Evolutionary conservation across 2,113 vertebrate genomes (phyloP).

Genomic region (Varanus salvator): DNA sequence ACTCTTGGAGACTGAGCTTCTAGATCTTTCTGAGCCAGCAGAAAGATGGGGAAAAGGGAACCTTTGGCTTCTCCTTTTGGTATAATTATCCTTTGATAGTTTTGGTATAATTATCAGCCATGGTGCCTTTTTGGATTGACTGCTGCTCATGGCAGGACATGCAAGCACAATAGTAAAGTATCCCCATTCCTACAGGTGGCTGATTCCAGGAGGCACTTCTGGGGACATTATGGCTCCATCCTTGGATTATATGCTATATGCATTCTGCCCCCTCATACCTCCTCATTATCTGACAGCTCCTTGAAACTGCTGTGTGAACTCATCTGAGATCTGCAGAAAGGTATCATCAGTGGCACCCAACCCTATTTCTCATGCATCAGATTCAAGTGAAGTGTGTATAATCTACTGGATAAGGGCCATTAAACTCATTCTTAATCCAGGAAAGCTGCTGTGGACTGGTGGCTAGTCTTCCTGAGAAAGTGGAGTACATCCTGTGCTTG

Average conservation of each 20-base stretch:
- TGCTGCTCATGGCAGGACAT: not conserved
- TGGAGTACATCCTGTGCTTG: not conserved
- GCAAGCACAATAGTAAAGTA: not conserved
- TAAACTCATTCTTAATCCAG: not conserved
- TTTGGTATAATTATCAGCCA: too few relatives aligned
- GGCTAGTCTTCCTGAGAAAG: not conserved
- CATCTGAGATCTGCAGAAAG: not conserved
- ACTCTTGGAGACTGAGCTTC: not conserved
- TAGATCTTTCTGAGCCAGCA: not conserved
- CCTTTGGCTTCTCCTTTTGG: not conserved
- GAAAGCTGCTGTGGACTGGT: not conserved
- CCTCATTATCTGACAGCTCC: not conserved
- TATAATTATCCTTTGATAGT: too few relatives aligned
- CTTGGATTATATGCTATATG: not conserved
- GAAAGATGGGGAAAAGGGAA: not conserved
- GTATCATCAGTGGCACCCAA: not conserved
- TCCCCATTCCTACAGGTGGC: not conserved
- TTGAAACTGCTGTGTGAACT: not conserved
- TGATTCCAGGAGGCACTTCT: not conserved
- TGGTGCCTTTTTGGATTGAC: not conserved
- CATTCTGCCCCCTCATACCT: not conserved
- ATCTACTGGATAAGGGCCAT: not conserved
- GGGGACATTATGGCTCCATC: too few relatives aligned
- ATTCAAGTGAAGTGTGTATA: not conserved
- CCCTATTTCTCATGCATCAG: not conserved